Percentiles rank a stretch among this genome's conserved stretches.
Evolutionary conservation across 2,113 vertebrate species (phyloP).

Genomic region (Calonectris borealis): DNA sequence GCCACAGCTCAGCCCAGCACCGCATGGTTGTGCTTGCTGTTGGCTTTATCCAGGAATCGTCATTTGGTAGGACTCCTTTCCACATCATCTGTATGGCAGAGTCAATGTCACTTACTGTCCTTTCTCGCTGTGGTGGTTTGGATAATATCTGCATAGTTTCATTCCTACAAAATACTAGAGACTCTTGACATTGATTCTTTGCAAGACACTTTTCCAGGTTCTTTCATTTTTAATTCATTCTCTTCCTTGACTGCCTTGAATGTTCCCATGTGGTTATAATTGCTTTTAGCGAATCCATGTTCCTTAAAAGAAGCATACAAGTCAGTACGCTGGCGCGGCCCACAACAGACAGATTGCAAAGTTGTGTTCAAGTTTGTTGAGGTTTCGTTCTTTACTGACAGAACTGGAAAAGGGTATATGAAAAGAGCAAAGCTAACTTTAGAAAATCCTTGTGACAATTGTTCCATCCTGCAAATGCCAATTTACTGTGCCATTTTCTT

Average conservation of each 20-base stretch:
- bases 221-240: constrained; percentile 63
- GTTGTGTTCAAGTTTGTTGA: constrained; percentile 32
- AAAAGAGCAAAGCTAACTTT: constrained; percentile 62
- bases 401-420: constrained; percentile 49
- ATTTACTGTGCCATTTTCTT: constrained; percentile 44
- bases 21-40: neutral
- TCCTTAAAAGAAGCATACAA: constrained; percentile 51
- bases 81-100: neutral
- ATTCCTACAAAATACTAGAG: neutral
- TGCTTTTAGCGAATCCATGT: constrained; percentile 50
- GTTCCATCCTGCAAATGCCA: constrained; percentile 52
- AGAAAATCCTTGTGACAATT: constrained; percentile 58
- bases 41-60: neutral
- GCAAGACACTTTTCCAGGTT: constrained; percentile 45
- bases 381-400: constrained; percentile 62
- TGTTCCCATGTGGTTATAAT: constrained; percentile 57
- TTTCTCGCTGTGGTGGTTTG: neutral
- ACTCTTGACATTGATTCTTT: constrained; percentile 24
- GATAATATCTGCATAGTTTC: constrained; percentile 3
- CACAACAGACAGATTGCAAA: constrained; percentile 34
- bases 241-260: constrained; percentile 43
- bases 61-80: neutral
- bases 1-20: neutral
- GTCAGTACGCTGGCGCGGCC: neutral
- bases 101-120: neutral